A percentile compares a stretch with the other conserved stretches of the same genome.
phyloP scores from a whole-genome alignment of 2,113 vertebrate species.

The Brevimyrus niger region DNA sequence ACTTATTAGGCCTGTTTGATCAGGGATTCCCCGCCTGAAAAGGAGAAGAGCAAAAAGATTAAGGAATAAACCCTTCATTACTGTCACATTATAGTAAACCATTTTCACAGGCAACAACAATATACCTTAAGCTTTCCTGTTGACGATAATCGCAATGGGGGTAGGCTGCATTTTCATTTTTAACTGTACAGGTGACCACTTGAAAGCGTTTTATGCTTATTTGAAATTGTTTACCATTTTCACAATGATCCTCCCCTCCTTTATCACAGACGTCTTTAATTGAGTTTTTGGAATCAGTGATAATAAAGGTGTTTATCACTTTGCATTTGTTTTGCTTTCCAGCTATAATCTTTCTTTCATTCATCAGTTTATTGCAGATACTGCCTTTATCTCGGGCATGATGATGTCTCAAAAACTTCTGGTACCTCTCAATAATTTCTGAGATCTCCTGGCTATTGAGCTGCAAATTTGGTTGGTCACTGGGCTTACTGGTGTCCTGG shows the following conservation, averaged over 20 bases:
- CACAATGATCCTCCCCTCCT: not conserved
- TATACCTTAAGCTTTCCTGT: not conserved
- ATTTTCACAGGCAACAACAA: not conserved
- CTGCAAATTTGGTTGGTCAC: not conserved
- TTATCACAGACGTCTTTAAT: not conserved
- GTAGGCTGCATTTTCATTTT: not conserved
- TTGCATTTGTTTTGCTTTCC: not conserved
- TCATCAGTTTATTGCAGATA: not conserved
- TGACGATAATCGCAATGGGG: not conserved
- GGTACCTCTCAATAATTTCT: not conserved
- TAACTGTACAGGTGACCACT: not conserved
- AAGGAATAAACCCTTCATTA: no score
- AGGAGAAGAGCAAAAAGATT: no score
- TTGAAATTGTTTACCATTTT: not conserved
- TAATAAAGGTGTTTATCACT: not conserved
- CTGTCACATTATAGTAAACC: no score
- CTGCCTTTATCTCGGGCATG: not conserved
- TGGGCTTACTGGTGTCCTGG: not conserved
- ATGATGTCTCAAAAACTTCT: not conserved
- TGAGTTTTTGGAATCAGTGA: not conserved
- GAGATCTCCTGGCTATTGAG: not conserved
- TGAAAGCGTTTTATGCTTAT: not conserved
- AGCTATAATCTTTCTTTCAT: not conserved
- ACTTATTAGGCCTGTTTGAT: no score
- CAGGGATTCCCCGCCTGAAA: no score